Percentiles rank a stretch among this genome's conserved stretches.
These are phyloP conservation scores for Nebria ingens DNA, from an alignment of 1,140 invertebrate species.

Conservation along the genomic window DNA sequence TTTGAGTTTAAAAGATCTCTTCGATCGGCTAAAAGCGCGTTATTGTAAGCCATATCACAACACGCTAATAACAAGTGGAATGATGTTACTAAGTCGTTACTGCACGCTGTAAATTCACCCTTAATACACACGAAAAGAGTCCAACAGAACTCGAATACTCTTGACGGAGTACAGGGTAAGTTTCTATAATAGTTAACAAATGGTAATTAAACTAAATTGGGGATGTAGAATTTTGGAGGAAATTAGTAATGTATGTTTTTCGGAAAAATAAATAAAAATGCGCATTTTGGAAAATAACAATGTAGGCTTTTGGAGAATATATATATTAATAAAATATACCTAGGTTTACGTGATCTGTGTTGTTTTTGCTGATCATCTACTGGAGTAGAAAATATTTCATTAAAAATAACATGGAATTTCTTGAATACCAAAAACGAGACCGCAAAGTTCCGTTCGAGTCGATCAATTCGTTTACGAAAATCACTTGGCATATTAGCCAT, in stretches of 20 bases:
- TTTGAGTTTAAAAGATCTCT: constrained; percentile 76
- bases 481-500: constrained; percentile 83
- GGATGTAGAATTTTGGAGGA: too few species aligned
- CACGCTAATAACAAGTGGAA: constrained; percentile 85
- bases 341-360: constrained; percentile 60
- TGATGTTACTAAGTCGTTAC: constrained; percentile 88
- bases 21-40: constrained; percentile 68
- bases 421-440: constrained; percentile 92
- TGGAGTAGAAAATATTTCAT: constrained; percentile 65
- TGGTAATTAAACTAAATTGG: not conserved
- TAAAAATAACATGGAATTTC: constrained; percentile 84
- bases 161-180: constrained; percentile 60
- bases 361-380: constrained; percentile 45
- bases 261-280: too few species aligned
- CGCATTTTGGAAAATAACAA: too few species aligned
- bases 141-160: constrained; percentile 90
- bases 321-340: constrained; percentile 35
- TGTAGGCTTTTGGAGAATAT: too few species aligned
- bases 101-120: constrained; percentile 67
- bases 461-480: constrained; percentile 75
- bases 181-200: constrained; percentile 35
- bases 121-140: constrained; percentile 89
- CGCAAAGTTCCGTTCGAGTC: constrained; percentile 84
- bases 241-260: too few species aligned
- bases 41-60: constrained; percentile 82